phyloP scores from a whole-genome alignment of 2,888 invertebrate species.

The Ceratothoa steindachneri region DNA sequence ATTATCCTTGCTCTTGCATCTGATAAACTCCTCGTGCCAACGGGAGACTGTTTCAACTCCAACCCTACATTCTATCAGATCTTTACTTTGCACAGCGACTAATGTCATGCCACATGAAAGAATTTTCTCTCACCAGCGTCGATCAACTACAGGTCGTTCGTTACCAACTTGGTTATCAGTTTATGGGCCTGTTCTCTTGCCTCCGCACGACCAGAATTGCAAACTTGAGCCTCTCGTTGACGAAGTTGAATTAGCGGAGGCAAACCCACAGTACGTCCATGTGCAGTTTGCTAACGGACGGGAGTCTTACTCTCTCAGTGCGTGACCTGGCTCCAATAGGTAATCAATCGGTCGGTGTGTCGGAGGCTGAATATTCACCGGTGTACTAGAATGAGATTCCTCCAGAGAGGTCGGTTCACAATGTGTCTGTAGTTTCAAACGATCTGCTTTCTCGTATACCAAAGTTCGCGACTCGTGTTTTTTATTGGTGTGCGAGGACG shows the following conservation, averaged over 20 bases:
- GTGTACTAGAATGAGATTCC: no score
- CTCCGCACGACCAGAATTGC: neutral
- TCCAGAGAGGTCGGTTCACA: no score
- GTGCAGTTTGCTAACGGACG: neutral
- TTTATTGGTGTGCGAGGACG: no score
- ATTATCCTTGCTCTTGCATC: neutral
- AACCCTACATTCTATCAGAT: slow-evolving; percentile 10
- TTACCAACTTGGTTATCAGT: slow-evolving; percentile 12
- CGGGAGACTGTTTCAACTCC: slow-evolving; percentile 1
- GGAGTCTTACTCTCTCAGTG: no score
- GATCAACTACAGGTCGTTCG: neutral
- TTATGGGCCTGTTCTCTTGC: slow-evolving; percentile 9
- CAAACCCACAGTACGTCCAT: neutral
- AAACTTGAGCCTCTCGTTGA: neutral
- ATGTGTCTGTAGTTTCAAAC: no score
- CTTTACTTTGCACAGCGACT: slow-evolving; percentile 13
- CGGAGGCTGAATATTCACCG: no score
- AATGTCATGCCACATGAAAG: slow-evolving; percentile 17
- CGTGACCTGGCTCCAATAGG: no score
- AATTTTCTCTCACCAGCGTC: slow-evolving; percentile 14
- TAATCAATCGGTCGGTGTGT: no score
- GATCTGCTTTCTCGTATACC: no score
- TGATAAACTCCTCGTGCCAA: neutral
- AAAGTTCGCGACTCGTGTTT: no score
- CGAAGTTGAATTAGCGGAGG: neutral